Percentiles rank a stretch among this genome's conserved stretches.
phyloP scores from a whole-genome alignment of 2,888 invertebrate genomes.

The Caenorhabditis sulstoni region DNA sequence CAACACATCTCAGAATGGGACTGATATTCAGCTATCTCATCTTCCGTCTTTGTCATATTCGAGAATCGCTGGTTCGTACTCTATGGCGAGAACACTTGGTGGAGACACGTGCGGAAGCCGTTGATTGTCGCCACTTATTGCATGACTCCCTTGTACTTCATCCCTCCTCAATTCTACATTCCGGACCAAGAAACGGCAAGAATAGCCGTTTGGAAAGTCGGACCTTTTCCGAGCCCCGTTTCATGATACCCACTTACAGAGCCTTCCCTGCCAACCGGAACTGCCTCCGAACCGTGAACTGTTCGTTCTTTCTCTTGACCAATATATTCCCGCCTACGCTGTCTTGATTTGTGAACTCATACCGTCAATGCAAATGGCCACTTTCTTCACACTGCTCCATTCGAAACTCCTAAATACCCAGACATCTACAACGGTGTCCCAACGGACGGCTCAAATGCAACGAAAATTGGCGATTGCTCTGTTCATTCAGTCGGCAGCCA shows the following conservation, averaged over 20 bases:
- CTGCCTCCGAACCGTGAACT: constrained; percentile 9
- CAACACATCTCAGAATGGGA: too few relatives aligned
- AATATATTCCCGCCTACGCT: neutral
- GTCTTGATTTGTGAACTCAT: neutral
- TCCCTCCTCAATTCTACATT: constrained; percentile 23
- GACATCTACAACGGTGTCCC: neutral
- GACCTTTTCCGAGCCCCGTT: too few relatives aligned
- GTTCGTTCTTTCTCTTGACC: constrained; percentile 16
- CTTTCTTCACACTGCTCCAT: neutral
- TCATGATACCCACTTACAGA: neutral
- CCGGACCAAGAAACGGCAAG: constrained; percentile 18
- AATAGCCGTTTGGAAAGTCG: constrained; percentile 4
- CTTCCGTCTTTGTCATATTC: constrained; percentile 6
- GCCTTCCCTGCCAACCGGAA: constrained; percentile 12
- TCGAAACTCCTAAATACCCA: neutral
- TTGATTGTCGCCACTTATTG: neutral
- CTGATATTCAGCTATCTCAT: too few relatives aligned
- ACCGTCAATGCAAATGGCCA: neutral
- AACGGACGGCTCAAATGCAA: neutral
- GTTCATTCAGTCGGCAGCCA: neutral
- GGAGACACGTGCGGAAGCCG: constrained; percentile 15
- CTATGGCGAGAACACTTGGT: constrained; percentile 24
- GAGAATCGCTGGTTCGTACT: constrained; percentile 16
- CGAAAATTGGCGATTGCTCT: neutral
- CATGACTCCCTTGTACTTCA: constrained; percentile 7